phyloP scores from a whole-genome alignment of 2,113 vertebrate species.

The Cariama cristata region DNA sequence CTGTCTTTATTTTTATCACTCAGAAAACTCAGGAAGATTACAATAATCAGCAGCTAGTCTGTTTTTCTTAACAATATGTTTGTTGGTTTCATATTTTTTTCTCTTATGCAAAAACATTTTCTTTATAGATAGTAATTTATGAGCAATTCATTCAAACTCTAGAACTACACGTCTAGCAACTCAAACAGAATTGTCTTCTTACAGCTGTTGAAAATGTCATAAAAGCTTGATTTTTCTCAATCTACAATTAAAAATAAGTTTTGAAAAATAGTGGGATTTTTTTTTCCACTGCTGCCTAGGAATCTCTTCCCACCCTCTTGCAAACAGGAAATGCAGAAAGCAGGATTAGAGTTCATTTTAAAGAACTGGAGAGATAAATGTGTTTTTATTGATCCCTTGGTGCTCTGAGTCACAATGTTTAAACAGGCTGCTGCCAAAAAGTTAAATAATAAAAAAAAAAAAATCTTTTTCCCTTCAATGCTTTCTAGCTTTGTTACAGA shows the following conservation, averaged over 20 bases:
- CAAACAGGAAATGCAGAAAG: constrained; percentile 29
- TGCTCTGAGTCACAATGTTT: constrained; percentile 48
- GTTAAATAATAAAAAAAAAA: not conserved
- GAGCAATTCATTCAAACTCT: not conserved
- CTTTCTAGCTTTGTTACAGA: constrained; percentile 43
- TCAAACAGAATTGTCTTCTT: not conserved
- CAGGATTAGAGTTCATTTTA: constrained; percentile 37
- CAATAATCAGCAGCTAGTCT: not conserved
- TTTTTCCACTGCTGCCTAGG: not conserved
- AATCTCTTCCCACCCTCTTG: constrained; percentile 19
- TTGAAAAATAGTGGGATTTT: not conserved
- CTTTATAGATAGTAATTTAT: not conserved
- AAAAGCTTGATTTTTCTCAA: not conserved
- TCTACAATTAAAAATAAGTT: not conserved
- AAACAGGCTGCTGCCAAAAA: constrained; percentile 19
- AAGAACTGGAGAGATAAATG: constrained; percentile 43
- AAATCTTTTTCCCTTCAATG: not conserved
- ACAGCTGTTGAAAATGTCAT: not conserved
- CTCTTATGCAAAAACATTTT: not conserved
- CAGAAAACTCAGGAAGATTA: not conserved
- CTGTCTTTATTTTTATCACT: not conserved
- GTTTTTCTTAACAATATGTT: not conserved
- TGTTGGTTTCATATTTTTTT: not conserved
- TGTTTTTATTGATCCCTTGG: constrained; percentile 58
- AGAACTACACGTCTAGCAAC: not conserved